Conservation (phyloP, 2,113 vertebrate species). For the Hymenochirus boettgeri region DNA sequence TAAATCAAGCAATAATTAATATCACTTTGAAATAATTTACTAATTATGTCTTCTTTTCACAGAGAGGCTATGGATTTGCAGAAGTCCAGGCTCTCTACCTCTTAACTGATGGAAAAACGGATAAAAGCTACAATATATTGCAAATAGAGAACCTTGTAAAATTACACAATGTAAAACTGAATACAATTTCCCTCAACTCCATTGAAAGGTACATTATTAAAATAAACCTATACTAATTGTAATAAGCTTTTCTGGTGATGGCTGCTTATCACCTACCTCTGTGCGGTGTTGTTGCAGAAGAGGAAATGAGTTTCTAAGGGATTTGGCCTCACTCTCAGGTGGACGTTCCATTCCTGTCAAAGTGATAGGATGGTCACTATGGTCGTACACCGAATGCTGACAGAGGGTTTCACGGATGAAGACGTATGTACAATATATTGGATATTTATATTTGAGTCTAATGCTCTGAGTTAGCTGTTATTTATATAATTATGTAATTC, state of each 20-base stretch:
- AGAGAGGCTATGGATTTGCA: slow-evolving; percentile 63
- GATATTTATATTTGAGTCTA: no score
- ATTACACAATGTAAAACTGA: slow-evolving; percentile 56
- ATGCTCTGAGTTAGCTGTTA: no score
- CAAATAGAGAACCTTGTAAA: slow-evolving; percentile 53
- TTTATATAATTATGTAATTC: no score
- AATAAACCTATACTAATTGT: background rate
- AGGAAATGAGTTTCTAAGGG: slow-evolving; percentile 65
- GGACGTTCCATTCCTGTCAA: slow-evolving; percentile 67
- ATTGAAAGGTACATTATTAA: slow-evolving; percentile 58
- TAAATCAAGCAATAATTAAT: no score
- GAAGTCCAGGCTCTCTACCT: slow-evolving; percentile 66
- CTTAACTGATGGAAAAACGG: slow-evolving; percentile 71
- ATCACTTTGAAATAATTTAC: no score
- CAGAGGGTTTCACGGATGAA: slow-evolving; percentile 50
- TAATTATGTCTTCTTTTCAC: no score
- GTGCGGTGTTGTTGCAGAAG: slow-evolving; percentile 48
- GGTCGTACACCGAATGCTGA: slow-evolving; percentile 53
- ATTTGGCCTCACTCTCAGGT: slow-evolving; percentile 61
- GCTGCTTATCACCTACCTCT: background rate
- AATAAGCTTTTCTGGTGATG: no score
- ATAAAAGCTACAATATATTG: slow-evolving; percentile 66
- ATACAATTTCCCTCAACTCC: slow-evolving; percentile 65
- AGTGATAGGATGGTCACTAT: slow-evolving; percentile 50
- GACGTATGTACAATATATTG: slow-evolving; percentile 49